Evolutionary conservation across 1,140 invertebrate genomes (phyloP).

Genomic region (Lanistes nyassanus): DNA sequence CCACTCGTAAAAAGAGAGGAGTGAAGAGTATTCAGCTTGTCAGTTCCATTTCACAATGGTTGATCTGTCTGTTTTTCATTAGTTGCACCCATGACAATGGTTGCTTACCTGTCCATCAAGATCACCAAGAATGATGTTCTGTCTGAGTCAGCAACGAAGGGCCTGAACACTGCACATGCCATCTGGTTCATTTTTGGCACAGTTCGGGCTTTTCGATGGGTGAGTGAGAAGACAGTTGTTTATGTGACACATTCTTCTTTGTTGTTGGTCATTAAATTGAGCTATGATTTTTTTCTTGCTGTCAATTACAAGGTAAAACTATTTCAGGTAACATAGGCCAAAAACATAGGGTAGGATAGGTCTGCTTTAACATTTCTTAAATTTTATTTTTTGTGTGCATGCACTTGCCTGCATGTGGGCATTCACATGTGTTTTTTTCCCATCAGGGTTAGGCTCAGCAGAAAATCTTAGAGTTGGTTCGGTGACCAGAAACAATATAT

Average conservation of each 20-base stretch:
- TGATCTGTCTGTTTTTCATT: constrained; percentile 25
- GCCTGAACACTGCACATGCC: constrained; percentile 39
- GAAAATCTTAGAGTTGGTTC: too few relatives aligned
- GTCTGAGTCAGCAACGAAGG: constrained; percentile 24
- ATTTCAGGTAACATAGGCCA: too few relatives aligned
- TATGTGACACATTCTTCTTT: background rate
- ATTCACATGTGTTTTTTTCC: too few relatives aligned
- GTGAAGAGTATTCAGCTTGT: background rate
- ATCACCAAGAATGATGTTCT: constrained; percentile 37
- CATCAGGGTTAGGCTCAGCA: too few relatives aligned
- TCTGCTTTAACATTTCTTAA: background rate
- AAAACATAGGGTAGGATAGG: too few relatives aligned
- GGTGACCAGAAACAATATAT: too few relatives aligned
- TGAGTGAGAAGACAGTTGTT: constrained; percentile 42
- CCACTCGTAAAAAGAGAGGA: too few relatives aligned
- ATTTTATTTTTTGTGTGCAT: too few relatives aligned
- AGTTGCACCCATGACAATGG: constrained; percentile 58
- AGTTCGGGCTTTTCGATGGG: constrained; percentile 61
- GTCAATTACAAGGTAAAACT: background rate
- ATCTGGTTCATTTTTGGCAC: constrained; percentile 58
- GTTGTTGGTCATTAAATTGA: background rate
- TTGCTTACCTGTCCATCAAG: constrained; percentile 51
- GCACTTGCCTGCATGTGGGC: too few relatives aligned
- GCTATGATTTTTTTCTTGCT: background rate
- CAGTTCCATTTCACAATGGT: background rate